These are phyloP conservation scores for Poeciliopsis turneri DNA, from an alignment of 2,797 vertebrate genomes.

Conservation along the genomic window DNA sequence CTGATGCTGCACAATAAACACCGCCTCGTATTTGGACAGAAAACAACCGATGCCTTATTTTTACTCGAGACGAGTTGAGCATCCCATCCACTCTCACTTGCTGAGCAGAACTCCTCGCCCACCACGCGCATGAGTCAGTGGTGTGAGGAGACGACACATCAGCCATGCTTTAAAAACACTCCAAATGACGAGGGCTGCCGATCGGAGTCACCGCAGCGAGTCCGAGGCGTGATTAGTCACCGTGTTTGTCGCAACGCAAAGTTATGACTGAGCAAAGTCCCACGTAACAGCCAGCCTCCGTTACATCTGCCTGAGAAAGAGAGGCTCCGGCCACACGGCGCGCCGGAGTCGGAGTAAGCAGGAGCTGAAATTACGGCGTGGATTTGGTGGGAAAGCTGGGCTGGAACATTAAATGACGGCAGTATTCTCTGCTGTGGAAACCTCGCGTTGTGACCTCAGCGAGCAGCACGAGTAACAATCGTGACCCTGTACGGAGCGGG, in stretches of 20 bases:
- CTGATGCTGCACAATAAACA: background rate
- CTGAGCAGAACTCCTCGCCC: slow-evolving; percentile 49
- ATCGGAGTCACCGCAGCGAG: slow-evolving; percentile 42
- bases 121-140: slow-evolving; percentile 56
- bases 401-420: slow-evolving; percentile 40
- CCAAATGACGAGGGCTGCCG: slow-evolving; percentile 42
- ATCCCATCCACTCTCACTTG: slow-evolving; percentile 22
- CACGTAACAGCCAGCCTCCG: slow-evolving; percentile 30
- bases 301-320: slow-evolving; percentile 14
- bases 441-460: slow-evolving; percentile 56
- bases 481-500: slow-evolving; percentile 41
- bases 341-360: slow-evolving; percentile 4
- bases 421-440: slow-evolving; percentile 57
- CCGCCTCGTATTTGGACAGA: slow-evolving; percentile 13
- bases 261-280: slow-evolving; percentile 14
- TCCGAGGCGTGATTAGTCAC: slow-evolving; percentile 47
- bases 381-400: slow-evolving; percentile 26
- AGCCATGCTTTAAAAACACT: slow-evolving; percentile 53
- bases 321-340: slow-evolving; percentile 1
- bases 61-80: slow-evolving; percentile 16
- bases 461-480: slow-evolving; percentile 38
- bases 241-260: slow-evolving; percentile 25
- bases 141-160: slow-evolving; percentile 57
- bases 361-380: slow-evolving; percentile 23
- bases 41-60: slow-evolving; percentile 16